Conservation (phyloP, 2,888 invertebrate genomes). For the Theretra japonica region DNA sequence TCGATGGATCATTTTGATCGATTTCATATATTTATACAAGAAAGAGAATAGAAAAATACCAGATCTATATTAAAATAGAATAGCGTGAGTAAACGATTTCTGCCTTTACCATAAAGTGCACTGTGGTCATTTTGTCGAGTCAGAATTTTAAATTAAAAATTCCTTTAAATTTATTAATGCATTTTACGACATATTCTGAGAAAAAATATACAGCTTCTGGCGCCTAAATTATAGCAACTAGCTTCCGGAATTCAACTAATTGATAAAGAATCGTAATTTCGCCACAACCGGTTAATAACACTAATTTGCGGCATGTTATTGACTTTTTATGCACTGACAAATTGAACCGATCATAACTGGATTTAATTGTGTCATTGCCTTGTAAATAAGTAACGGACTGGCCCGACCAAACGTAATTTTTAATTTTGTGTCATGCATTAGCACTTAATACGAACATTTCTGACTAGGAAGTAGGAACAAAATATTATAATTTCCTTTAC, state of each 20-base stretch:
- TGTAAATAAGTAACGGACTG: background rate
- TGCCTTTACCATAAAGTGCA: no score
- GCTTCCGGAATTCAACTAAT: slow-evolving; percentile 14
- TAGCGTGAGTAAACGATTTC: no score
- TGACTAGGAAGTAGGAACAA: no score
- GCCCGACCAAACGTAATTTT: no score
- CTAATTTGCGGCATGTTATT: slow-evolving; percentile 1
- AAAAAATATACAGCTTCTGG: background rate
- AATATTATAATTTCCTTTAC: background rate
- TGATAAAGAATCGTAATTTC: background rate
- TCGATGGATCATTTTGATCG: no score
- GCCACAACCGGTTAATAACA: background rate
- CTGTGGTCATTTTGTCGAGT: no score
- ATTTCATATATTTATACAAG: no score
- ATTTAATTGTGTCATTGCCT: slow-evolving; percentile 11
- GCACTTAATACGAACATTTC: no score
- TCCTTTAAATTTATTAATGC: background rate
- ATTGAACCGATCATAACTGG: background rate
- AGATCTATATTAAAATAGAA: no score
- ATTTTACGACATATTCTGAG: background rate
- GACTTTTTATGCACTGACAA: slow-evolving; percentile 5
- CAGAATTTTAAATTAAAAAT: no score
- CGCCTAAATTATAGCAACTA: background rate
- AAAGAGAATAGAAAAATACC: no score
- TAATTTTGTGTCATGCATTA: no score